Percentiles rank a stretch among this genome's conserved stretches.
Conservation (phyloP, 2,888 invertebrate genomes). For the Drosophila bunnanda region DNA sequence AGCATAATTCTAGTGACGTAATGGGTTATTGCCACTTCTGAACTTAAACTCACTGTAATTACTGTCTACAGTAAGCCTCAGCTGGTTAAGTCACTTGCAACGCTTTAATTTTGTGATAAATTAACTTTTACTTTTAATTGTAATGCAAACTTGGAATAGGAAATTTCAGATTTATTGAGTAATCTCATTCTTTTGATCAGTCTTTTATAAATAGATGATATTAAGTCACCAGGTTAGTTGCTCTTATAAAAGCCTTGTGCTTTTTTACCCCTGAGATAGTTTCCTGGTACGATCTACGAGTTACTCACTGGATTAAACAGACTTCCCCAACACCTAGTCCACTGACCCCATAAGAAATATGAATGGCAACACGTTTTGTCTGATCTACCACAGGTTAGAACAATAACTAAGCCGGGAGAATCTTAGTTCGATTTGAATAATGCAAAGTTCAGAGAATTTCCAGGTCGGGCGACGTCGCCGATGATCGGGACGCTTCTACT, state of each 20-base stretch:
- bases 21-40: slow-evolving; percentile 12
- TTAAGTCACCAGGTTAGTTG: slow-evolving; percentile 1
- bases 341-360: slow-evolving; percentile 36
- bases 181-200: background rate
- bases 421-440: slow-evolving; percentile 36
- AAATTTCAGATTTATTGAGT: background rate
- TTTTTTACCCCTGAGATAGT: background rate
- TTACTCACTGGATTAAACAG: background rate
- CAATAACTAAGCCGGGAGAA: slow-evolving; percentile 33
- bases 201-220: slow-evolving; percentile 3
- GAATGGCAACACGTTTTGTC: slow-evolving; percentile 23
- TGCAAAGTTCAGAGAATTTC: slow-evolving; percentile 62
- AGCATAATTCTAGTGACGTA: slow-evolving; percentile 48
- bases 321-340: slow-evolving; percentile 15
- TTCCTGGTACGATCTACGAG: slow-evolving; percentile 6
- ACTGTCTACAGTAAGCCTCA: slow-evolving; percentile 1
- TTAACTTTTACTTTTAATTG: background rate
- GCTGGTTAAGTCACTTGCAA: background rate
- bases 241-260: background rate
- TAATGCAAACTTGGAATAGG: background rate
- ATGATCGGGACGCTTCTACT: slow-evolving; percentile 34
- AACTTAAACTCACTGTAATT: background rate
- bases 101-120: background rate
- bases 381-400: slow-evolving; percentile 10
- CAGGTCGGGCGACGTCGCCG: slow-evolving; percentile 58